Conservation (phyloP, 2,888 invertebrate species). For the Caenorhabditis angaria region DNA sequence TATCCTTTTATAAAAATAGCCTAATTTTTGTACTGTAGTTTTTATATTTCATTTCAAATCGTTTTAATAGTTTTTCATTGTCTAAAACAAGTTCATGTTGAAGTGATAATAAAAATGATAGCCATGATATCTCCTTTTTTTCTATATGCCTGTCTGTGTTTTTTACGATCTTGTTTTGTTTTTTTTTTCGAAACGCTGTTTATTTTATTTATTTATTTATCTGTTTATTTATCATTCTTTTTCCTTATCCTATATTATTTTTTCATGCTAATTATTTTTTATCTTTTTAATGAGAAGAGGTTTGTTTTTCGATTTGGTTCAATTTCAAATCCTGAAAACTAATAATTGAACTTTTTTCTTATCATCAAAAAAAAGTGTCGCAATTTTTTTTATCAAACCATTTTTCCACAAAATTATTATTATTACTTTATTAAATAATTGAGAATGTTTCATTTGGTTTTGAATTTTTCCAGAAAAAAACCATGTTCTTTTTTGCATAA, state of each 20-base stretch:
- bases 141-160: too few relatives aligned
- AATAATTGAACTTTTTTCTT: neutral
- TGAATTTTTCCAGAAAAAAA: too few relatives aligned
- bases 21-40: too few relatives aligned
- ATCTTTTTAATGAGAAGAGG: neutral
- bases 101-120: slow-evolving; percentile 14
- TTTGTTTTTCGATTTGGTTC: neutral
- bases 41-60: slow-evolving; percentile 3
- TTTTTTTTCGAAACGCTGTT: too few relatives aligned
- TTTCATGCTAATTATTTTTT: neutral
- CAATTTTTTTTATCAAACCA: neutral
- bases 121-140: neutral
- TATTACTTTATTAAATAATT: neutral
- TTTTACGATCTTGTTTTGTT: slow-evolving; percentile 9
- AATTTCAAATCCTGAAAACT: neutral
- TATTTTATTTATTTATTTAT: slow-evolving; percentile 3
- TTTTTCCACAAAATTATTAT: neutral
- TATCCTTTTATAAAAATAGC: too few relatives aligned
- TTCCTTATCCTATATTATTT: slow-evolving; percentile 6
- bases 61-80: neutral
- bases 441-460: neutral
- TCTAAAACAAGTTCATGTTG: slow-evolving; percentile 5
- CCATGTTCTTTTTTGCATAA: neutral
- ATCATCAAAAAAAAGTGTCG: neutral
- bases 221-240: slow-evolving; percentile 4